A percentile compares a stretch with the other conserved stretches of the same genome.
These are phyloP conservation scores for Metaphire vulgaris DNA, from an alignment of 1,140 invertebrate species.

Conservation along the genomic window DNA sequence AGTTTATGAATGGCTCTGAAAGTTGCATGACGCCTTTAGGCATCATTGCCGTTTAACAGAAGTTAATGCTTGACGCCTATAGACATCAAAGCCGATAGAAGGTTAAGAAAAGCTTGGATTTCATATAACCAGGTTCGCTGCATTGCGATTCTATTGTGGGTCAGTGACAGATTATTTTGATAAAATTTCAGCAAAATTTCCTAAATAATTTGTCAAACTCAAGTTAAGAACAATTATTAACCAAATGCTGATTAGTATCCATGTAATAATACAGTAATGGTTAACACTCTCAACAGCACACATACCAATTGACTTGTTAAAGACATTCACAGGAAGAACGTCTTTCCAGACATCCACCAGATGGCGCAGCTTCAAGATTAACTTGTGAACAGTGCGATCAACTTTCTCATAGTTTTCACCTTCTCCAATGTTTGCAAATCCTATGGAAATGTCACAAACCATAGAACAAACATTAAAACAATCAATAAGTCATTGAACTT, in stretches of 20 bases:
- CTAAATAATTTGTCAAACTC: neutral
- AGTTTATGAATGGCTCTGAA: too few relatives aligned
- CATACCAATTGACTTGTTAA: conserved; percentile 59
- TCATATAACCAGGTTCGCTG: too few relatives aligned
- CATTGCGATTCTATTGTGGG: too few relatives aligned
- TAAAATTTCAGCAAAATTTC: neutral
- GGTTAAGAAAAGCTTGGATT: too few relatives aligned
- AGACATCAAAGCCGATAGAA: too few relatives aligned
- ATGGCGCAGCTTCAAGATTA: conserved; percentile 72
- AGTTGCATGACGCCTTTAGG: too few relatives aligned
- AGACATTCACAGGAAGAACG: conserved; percentile 65
- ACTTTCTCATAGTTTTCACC: conserved; percentile 36
- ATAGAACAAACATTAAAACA: neutral
- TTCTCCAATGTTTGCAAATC: conserved; percentile 42
- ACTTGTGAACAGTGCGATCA: conserved; percentile 70
- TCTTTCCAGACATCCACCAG: conserved; percentile 78
- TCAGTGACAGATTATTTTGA: too few relatives aligned
- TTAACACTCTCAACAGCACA: too few relatives aligned
- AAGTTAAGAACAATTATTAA: conserved; percentile 1
- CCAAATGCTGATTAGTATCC: neutral
- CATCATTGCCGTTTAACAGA: too few relatives aligned
- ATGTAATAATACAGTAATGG: neutral
- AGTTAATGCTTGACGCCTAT: too few relatives aligned
- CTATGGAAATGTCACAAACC: conserved; percentile 33
- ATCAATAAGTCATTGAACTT: too few relatives aligned